These are phyloP conservation scores for Flexamia atlantica DNA, from an alignment of 2,888 invertebrate genomes.

Conservation along the genomic window DNA sequence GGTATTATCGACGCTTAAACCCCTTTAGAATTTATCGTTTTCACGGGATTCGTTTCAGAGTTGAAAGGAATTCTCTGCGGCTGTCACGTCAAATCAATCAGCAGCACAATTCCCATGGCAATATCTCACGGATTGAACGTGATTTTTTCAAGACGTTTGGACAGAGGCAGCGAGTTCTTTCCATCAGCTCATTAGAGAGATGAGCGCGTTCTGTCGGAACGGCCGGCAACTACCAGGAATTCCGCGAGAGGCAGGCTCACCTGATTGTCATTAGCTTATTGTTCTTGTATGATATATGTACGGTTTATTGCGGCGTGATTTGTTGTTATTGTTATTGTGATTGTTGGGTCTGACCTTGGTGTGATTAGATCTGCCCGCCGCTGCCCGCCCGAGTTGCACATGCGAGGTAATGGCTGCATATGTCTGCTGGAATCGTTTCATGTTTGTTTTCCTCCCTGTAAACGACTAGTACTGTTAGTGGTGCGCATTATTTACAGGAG, in stretches of 20 bases:
- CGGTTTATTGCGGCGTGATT: slow-evolving; percentile 43
- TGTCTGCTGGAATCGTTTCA: slow-evolving; percentile 2
- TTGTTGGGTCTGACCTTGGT: slow-evolving; percentile 25
- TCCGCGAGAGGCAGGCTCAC: slow-evolving; percentile 3
- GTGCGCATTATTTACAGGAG: neutral
- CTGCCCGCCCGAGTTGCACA: neutral
- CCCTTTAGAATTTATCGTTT: too few relatives aligned
- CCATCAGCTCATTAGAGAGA: slow-evolving; percentile 17
- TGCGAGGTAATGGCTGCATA: neutral
- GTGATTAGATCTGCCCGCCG: slow-evolving; percentile 21
- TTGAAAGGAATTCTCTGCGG: too few relatives aligned
- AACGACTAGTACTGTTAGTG: neutral
- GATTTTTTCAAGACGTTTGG: neutral
- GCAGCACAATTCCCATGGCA: too few relatives aligned
- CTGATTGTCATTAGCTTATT: slow-evolving; percentile 55
- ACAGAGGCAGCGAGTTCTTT: neutral
- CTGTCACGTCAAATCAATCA: too few relatives aligned
- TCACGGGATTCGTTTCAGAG: too few relatives aligned
- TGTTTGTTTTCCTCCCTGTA: slow-evolving; percentile 7
- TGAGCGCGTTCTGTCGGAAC: slow-evolving; percentile 22
- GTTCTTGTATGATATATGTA: slow-evolving; percentile 50
- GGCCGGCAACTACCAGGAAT: slow-evolving; percentile 17
- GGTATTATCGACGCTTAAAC: too few relatives aligned
- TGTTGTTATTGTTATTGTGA: slow-evolving; percentile 52
- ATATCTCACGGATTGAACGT: neutral